Conservation (phyloP, 2,888 invertebrate species). For the Troides aeacus region DNA sequence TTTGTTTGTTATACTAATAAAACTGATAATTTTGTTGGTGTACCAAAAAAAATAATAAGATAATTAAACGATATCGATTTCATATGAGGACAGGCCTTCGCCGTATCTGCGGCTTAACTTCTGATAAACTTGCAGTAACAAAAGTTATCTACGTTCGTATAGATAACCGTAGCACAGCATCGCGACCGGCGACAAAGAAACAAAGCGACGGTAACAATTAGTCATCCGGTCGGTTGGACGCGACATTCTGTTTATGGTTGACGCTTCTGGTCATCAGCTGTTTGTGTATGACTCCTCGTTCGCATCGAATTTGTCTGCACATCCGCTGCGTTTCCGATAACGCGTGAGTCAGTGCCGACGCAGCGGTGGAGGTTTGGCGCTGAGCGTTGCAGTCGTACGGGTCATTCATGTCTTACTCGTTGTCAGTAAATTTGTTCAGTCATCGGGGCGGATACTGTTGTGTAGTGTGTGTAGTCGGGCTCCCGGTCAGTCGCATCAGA, state of each 20-base stretch:
- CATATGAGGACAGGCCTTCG: not conserved
- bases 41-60: not conserved
- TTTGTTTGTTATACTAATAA: not conserved
- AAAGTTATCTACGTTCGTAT: conserved; percentile 18
- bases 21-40: not conserved
- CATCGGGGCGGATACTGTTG: conserved; percentile 49
- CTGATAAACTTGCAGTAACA: conserved; percentile 23
- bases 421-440: conserved; percentile 50
- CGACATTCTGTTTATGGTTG: conserved; percentile 61
- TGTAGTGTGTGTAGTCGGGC: conserved; percentile 40
- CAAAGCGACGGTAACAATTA: conserved; percentile 69
- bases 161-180: conserved; percentile 24
- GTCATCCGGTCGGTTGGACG: conserved; percentile 58
- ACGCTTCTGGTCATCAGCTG: conserved; percentile 65
- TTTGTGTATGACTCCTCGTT: conserved; percentile 48
- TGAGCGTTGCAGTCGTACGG: conserved; percentile 40
- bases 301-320: conserved; percentile 53
- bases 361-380: conserved; percentile 36
- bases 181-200: conserved; percentile 61
- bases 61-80: not conserved
- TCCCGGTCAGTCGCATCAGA: conserved; percentile 50
- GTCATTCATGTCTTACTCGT: conserved; percentile 36
- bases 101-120: not conserved
- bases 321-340: conserved; percentile 75
- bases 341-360: conserved; percentile 60